Conservation (phyloP, 2,113 vertebrate genomes). For the Tympanuchus pallidicinctus region DNA sequence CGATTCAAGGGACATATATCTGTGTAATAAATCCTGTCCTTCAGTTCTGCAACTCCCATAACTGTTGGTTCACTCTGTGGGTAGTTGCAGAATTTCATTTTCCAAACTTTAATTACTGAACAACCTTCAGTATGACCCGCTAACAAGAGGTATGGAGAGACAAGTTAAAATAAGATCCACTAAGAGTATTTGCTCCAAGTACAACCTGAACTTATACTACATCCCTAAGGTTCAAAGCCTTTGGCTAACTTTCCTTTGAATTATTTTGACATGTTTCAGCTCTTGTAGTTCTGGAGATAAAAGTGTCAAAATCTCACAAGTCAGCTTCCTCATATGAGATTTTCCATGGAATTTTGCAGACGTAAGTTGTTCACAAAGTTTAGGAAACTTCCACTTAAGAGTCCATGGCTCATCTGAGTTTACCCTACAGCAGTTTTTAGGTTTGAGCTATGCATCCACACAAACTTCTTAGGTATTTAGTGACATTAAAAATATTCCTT, state of each 20-base stretch:
- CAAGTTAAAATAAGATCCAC: conserved; percentile 4
- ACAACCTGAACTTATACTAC: background rate
- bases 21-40: background rate
- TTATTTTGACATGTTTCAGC: background rate
- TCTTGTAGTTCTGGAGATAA: conserved; percentile 3
- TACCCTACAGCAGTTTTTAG: background rate
- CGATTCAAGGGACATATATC: fast-evolving
- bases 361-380: background rate
- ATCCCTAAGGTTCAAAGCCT: conserved; percentile 4
- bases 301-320: conserved; percentile 21
- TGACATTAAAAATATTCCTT: background rate
- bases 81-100: background rate
- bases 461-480: background rate
- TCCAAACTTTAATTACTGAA: background rate
- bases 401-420: background rate
- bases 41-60: background rate
- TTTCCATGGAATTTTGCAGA: conserved; percentile 34
- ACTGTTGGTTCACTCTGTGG: background rate
- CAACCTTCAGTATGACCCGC: background rate
- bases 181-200: background rate
- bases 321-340: conserved; percentile 26
- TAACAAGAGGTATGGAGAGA: background rate
- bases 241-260: conserved; percentile 13
- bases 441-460: background rate
- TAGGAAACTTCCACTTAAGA: background rate